phyloP scores from a whole-genome alignment of 2,888 invertebrate species.

The Dryocosmus kuriphilus region DNA sequence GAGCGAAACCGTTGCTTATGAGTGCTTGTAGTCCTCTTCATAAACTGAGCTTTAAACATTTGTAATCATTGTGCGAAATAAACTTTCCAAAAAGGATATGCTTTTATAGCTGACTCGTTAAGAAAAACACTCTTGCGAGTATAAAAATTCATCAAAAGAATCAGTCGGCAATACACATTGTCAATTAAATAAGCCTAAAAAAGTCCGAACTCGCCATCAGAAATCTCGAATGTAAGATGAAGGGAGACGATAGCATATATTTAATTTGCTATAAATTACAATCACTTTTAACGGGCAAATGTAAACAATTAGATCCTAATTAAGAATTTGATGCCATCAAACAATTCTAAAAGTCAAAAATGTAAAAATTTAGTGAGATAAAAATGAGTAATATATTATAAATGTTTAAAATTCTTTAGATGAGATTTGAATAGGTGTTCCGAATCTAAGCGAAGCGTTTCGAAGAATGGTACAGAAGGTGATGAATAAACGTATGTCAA shows the following conservation, averaged over 20 bases:
- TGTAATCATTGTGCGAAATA: too few relatives aligned
- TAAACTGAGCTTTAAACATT: too few relatives aligned
- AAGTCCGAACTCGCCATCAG: not conserved
- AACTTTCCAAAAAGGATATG: too few relatives aligned
- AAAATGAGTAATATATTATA: not conserved
- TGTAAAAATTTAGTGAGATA: too few relatives aligned
- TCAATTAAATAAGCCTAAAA: not conserved
- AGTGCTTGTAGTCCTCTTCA: too few relatives aligned
- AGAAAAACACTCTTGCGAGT: not conserved
- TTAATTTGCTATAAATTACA: too few relatives aligned
- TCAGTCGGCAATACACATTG: not conserved
- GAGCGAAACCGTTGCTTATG: too few relatives aligned
- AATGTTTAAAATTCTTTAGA: not conserved
- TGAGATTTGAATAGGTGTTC: not conserved
- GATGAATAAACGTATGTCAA: not conserved
- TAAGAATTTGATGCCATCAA: too few relatives aligned
- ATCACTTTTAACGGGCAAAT: too few relatives aligned
- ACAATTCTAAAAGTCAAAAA: not conserved
- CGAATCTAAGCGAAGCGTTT: not conserved
- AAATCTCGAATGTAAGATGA: constrained; percentile 18
- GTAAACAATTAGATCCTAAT: too few relatives aligned
- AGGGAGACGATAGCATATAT: not conserved
- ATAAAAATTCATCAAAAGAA: not conserved
- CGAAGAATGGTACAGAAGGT: not conserved
- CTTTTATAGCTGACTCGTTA: too few relatives aligned